Percentiles rank a stretch among this genome's conserved stretches.
phyloP scores from a whole-genome alignment of 2,888 invertebrate genomes.

The Thereva unica region DNA sequence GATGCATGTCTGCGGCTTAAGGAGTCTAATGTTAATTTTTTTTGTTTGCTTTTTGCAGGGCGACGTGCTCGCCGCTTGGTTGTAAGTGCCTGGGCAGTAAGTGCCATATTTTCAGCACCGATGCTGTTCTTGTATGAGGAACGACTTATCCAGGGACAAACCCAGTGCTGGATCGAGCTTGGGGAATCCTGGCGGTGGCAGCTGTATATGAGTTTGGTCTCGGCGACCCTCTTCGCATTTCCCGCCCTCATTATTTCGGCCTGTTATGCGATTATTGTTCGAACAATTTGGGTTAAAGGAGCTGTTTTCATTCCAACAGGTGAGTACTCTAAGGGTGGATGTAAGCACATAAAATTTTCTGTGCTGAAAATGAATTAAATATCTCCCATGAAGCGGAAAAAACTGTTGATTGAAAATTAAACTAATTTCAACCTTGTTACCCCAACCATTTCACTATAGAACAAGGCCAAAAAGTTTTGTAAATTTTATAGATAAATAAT shows the following conservation, averaged over 20 bases:
- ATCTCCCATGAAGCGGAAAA: neutral
- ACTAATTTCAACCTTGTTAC: too few species aligned
- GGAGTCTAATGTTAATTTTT: neutral
- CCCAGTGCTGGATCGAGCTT: conserved; percentile 90
- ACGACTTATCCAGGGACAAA: conserved; percentile 73
- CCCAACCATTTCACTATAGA: too few species aligned
- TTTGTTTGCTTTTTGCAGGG: conserved; percentile 64
- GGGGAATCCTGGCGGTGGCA: conserved; percentile 77
- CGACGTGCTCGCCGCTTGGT: conserved; percentile 80
- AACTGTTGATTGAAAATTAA: too few species aligned
- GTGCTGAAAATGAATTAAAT: neutral
- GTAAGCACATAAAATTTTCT: neutral
- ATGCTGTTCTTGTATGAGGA: conserved; percentile 81
- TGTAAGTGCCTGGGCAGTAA: conserved; percentile 79
- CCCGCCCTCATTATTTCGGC: conserved; percentile 87
- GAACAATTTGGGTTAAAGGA: conserved; percentile 86
- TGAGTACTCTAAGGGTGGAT: conserved; percentile 39
- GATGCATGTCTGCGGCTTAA: conserved; percentile 9
- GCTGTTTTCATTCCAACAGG: conserved; percentile 56
- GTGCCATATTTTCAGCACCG: conserved; percentile 80
- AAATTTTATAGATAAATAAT: too few species aligned
- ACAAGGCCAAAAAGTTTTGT: too few species aligned
- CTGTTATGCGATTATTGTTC: conserved; percentile 88
- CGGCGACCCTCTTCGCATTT: conserved; percentile 79
- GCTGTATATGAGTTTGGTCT: conserved; percentile 84